These are phyloP conservation scores for Denticeps clupeoides DNA, from an alignment of 2,797 vertebrate genomes.

Conservation along the genomic window DNA sequence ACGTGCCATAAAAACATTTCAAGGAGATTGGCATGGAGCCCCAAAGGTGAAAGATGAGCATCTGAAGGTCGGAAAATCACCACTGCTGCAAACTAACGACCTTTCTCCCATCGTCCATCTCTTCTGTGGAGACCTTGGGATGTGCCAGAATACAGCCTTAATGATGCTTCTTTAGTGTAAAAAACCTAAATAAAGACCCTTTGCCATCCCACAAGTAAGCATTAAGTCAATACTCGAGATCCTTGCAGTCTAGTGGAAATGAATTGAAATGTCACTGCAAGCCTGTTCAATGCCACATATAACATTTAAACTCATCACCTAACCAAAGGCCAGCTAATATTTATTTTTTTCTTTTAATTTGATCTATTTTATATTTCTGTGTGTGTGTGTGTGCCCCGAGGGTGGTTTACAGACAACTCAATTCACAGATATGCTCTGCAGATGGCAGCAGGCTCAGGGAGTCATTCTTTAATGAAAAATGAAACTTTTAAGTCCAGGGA, in stretches of 20 bases:
- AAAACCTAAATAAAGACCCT: no score
- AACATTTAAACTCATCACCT: no score
- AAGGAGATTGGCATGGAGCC: background rate
- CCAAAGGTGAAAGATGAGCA: background rate
- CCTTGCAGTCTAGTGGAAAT: background rate
- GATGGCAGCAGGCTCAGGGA: slow-evolving; percentile 9
- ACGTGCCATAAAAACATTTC: slow-evolving; percentile 4
- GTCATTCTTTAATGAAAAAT: slow-evolving; percentile 20
- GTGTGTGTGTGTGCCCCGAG: background rate
- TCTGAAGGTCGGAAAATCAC: background rate
- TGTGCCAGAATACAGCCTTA: slow-evolving; percentile 3
- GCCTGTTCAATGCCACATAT: background rate
- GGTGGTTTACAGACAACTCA: background rate
- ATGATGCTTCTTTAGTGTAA: background rate
- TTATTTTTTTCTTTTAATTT: no score
- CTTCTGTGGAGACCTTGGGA: no score
- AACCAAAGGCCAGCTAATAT: no score
- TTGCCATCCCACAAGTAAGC: background rate
- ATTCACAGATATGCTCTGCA: slow-evolving; percentile 7
- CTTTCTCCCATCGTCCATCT: no score
- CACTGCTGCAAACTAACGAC: no score
- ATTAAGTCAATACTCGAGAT: background rate
- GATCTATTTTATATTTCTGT: no score
- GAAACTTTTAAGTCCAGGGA: slow-evolving; percentile 12
- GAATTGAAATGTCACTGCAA: background rate